A percentile compares a stretch with the other conserved stretches of the same genome.
Conservation (phyloP, 1,140 invertebrate genomes). For the Colletes latitarsis region DNA sequence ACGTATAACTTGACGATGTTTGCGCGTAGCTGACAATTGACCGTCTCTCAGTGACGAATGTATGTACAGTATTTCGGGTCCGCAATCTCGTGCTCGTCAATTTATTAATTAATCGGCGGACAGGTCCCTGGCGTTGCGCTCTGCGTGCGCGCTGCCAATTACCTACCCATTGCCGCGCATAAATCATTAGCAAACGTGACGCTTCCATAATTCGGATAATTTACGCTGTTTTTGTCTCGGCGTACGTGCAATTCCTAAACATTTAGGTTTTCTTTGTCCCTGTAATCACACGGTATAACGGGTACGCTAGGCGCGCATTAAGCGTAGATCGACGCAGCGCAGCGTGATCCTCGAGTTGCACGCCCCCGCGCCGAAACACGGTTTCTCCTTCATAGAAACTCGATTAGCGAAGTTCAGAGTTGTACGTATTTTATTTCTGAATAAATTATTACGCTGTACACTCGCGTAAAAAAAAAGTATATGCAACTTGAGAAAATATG, state of each 20-base stretch:
- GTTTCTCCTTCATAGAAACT: too few relatives aligned
- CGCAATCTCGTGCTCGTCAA: constrained; percentile 67
- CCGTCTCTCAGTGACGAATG: constrained; percentile 61
- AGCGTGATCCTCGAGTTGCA: too few relatives aligned
- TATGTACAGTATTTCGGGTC: constrained; percentile 64
- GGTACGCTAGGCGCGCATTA: too few relatives aligned
- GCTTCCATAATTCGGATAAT: constrained; percentile 68
- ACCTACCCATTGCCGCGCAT: constrained; percentile 67
- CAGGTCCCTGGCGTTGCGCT: constrained; percentile 48
- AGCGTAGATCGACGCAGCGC: too few relatives aligned
- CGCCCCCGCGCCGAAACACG: too few relatives aligned
- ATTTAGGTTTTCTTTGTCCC: constrained; percentile 10
- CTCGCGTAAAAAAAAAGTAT: too few relatives aligned
- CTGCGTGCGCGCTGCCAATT: constrained; percentile 61
- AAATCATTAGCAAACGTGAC: constrained; percentile 68
- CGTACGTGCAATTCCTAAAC: background rate
- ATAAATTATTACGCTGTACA: too few relatives aligned
- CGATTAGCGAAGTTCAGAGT: too few relatives aligned
- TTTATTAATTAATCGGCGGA: constrained; percentile 67
- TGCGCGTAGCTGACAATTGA: constrained; percentile 37
- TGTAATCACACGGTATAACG: too few relatives aligned
- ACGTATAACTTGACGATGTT: too few relatives aligned
- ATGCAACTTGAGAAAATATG: too few relatives aligned
- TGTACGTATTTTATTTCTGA: too few relatives aligned
- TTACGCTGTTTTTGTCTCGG: constrained; percentile 59